Evolutionary conservation across 2,797 vertebrate genomes (phyloP).

Genomic region (Cynopterus sphinx): DNA sequence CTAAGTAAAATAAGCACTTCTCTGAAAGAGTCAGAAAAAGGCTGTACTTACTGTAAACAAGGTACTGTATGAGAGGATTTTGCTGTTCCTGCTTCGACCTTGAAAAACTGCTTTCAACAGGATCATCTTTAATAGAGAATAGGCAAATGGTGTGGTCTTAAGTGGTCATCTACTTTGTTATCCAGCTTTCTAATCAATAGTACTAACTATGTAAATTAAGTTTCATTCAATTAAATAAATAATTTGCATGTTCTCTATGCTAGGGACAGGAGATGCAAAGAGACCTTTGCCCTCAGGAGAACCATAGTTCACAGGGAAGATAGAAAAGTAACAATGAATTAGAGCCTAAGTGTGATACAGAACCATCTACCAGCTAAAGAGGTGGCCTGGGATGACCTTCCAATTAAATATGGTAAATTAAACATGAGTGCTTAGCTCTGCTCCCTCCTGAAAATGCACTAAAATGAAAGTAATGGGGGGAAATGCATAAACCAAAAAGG

Average conservation of each 20-base stretch:
- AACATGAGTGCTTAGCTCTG: background rate
- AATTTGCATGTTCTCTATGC: background rate
- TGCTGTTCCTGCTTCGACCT: constrained; percentile 39
- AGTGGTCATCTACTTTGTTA: background rate
- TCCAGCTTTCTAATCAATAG: background rate
- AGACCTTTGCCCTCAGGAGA: background rate
- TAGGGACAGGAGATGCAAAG: background rate
- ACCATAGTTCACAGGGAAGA: background rate
- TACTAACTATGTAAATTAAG: background rate
- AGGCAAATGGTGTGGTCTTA: background rate
- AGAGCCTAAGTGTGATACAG: too few relatives aligned
- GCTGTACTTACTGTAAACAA: constrained; percentile 14
- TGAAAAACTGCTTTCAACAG: background rate
- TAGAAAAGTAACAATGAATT: too few relatives aligned
- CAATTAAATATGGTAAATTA: background rate
- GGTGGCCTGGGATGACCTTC: background rate
- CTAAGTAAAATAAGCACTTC: constrained; percentile 64
- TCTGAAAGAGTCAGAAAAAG: constrained; percentile 51
- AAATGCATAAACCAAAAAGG: background rate
- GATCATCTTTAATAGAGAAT: background rate
- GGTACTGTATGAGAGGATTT: background rate
- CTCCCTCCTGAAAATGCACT: background rate
- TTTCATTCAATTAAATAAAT: background rate
- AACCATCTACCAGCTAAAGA: fast-evolving
- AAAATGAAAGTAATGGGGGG: background rate